Base-by-base conservation (phyloP, 2,113 vertebrate genomes). In the Amphilophus citrinellus region DNA sequence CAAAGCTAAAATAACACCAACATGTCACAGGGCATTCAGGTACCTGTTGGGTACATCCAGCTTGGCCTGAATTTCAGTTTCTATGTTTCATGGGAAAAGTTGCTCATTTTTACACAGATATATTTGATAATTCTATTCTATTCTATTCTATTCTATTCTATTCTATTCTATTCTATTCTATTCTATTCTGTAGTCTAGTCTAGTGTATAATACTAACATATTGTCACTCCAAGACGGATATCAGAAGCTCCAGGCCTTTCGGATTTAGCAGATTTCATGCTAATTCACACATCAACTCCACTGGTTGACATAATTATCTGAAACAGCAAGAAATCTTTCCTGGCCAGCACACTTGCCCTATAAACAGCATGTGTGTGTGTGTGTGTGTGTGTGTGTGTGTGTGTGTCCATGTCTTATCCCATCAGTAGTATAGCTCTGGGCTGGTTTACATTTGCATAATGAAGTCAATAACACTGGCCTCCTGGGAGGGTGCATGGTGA, bases 361-460 rank as follows among this genome's bases (percentile, higher is more conserved):
- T 57, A 85, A 87, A 80, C 79, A 59, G 61, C 22, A 24, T 83
- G 78, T 83, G 77, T 63, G 63, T 76, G 76, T 80, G 62, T 82
- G 65, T 18, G 20, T 53, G 53, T 68, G 56, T 68, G 60, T 44
- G 59, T 57, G 63, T 80, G 73, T 73, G 53, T 68, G 57, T 44
- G 60, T 57, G 65, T 81, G 77, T 61, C 42, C 44, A 24, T 77
- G 59, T 80, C 47, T 73, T 85, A 89, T 89, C 88, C 90, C 85
- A 93, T 93, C 91, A 90, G 86, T 81, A 75, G 84, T 90, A 88
- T 92, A 85, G 91, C 93, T 93, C 80, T 93, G 81, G 91, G 92
- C 90, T 93, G 89, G 89, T 90, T 93, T 88, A 84, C 83, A 93
- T 95, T 93, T 93, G 88, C 93, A 93, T 94, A 95, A 94, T 91